These are phyloP conservation scores for Drosophila tsacasi DNA, from an alignment of 1,140 invertebrate species.

Conservation along the genomic window DNA sequence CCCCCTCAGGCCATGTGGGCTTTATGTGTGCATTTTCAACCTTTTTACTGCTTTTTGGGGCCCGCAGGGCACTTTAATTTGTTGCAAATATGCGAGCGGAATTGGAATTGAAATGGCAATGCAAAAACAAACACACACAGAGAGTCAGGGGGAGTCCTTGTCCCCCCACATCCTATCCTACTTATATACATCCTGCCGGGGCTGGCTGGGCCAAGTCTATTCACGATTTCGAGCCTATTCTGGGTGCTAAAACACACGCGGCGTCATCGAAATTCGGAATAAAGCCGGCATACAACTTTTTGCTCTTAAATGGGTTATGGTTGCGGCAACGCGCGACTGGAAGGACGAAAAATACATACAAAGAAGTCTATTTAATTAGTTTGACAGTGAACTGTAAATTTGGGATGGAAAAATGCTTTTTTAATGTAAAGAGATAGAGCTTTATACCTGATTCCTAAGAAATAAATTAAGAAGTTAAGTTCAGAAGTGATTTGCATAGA, in stretches of 20 bases:
- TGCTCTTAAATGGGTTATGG: not conserved
- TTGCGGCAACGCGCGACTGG: not conserved
- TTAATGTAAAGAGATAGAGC: not conserved
- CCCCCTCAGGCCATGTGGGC: conserved; percentile 15
- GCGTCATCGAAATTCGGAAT: conserved; percentile 21
- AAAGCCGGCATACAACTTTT: conserved; percentile 9
- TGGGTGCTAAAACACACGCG: conserved; percentile 59
- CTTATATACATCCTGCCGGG: not conserved
- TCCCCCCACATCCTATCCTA: not conserved
- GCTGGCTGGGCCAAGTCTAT: conserved; percentile 37
- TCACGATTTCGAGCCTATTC: conserved; percentile 41
- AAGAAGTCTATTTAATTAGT: conserved; percentile 14
- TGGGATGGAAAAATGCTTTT: not conserved
- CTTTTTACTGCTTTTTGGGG: conserved; percentile 23
- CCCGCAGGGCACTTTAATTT: conserved; percentile 42
- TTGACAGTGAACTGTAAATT: not conserved
- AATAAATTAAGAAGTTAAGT: too few relatives aligned
- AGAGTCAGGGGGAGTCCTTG: not conserved
- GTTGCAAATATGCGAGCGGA: conserved; percentile 37
- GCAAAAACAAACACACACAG: conserved; percentile 26
- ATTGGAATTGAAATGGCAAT: conserved; percentile 46
- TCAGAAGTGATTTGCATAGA: too few relatives aligned
- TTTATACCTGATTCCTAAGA: not conserved
- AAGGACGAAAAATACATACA: not conserved
- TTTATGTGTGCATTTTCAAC: conserved; percentile 30